Percentiles rank a stretch among this genome's conserved stretches.
Conservation (phyloP, 2,888 invertebrate species). For the Leptinotarsa haldemani region DNA sequence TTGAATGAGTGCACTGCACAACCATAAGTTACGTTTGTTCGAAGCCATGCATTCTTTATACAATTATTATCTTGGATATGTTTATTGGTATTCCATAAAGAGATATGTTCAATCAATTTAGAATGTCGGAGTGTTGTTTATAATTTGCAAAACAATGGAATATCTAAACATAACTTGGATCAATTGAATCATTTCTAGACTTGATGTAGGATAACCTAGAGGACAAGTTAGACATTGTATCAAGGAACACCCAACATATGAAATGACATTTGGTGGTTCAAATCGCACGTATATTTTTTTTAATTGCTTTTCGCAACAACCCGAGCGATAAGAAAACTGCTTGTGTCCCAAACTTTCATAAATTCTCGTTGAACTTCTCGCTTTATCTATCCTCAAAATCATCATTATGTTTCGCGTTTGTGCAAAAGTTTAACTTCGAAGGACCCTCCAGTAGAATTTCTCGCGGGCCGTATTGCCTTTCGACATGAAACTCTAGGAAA, state of each 20-base stretch:
- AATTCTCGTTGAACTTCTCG: not conserved
- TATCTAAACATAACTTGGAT: not conserved
- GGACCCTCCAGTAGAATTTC: not conserved
- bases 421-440: not conserved
- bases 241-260: too few species aligned
- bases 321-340: too few species aligned
- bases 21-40: too few species aligned
- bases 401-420: slow-evolving; percentile 3
- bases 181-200: not conserved
- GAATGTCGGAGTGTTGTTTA: not conserved
- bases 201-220: too few species aligned
- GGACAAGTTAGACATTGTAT: too few species aligned
- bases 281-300: too few species aligned
- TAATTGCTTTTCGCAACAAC: too few species aligned
- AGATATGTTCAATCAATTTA: not conserved
- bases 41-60: too few species aligned
- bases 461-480: not conserved
- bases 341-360: not conserved
- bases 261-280: too few species aligned
- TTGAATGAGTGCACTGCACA: not conserved
- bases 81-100: not conserved
- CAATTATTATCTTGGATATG: too few species aligned
- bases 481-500: slow-evolving; percentile 2
- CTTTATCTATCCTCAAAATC: not conserved
- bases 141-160: not conserved